Percentiles rank a stretch among this genome's conserved stretches.
phyloP scores from a whole-genome alignment of 1,140 invertebrate genomes.

The Bombus consobrinus region DNA sequence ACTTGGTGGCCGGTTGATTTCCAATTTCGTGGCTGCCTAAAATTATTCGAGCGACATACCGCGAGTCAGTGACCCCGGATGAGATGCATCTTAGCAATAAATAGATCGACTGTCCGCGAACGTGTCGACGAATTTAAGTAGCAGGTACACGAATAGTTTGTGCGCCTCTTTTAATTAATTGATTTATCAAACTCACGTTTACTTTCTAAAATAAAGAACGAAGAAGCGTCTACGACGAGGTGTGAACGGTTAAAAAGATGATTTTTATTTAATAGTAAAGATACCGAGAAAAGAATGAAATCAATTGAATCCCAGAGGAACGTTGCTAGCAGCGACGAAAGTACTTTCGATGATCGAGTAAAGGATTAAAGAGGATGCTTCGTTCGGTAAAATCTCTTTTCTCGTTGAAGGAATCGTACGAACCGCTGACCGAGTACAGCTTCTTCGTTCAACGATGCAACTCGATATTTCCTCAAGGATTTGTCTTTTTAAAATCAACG shows the following conservation, averaged over 20 bases:
- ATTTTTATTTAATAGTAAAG: background rate
- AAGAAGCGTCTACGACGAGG: background rate
- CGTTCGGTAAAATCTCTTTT: background rate
- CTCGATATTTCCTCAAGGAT: background rate
- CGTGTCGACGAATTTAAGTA: slow-evolving; percentile 21
- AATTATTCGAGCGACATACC: slow-evolving; percentile 53
- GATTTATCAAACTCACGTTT: background rate
- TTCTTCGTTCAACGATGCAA: slow-evolving; percentile 35
- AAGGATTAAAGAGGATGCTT: background rate
- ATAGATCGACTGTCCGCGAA: slow-evolving; percentile 37
- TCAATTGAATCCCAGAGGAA: background rate
- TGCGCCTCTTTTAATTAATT: too few species aligned
- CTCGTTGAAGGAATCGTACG: background rate
- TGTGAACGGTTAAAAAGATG: background rate
- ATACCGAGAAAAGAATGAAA: background rate
- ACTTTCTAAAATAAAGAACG: background rate
- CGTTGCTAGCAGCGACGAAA: too few species aligned
- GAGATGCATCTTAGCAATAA: slow-evolving; percentile 51
- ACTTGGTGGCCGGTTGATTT: slow-evolving; percentile 2
- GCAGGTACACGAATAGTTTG: background rate
- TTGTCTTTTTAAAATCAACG: background rate
- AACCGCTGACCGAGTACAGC: background rate
- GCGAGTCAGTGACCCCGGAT: slow-evolving; percentile 29
- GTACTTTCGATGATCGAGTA: background rate
- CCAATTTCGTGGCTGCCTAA: slow-evolving; percentile 40